Base-by-base conservation (phyloP, 2,888 invertebrate species). In the Leucozona laternaria region DNA sequence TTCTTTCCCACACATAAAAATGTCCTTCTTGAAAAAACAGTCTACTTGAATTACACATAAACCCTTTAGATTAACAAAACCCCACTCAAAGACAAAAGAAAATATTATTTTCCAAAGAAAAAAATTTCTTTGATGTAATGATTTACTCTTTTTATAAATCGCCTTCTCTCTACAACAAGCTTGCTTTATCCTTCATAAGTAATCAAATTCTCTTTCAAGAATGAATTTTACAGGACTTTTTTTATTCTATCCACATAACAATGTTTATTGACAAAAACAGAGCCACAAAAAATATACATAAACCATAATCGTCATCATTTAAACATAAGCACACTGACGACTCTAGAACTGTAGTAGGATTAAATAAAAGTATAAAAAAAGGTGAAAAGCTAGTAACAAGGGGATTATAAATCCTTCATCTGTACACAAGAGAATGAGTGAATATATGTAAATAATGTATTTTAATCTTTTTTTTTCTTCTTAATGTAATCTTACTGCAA, bases 261-360 rank as follows among this genome's bases (percentile, higher is more conserved):
- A 57, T 34, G 17, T 40, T 40, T 40, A 40, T 60, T 60, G 60
- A 40, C 34, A 60, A 60, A 31, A 55, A 31, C 31, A 25, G 25
- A 31, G 10, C 55, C 55, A 55, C 8, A n/a, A 10, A 28, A 64
- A 64, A 64, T 31, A 17, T 64, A 64, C 64, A 64, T 28, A 60
- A 60, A 22, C 58, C 37, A 60, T 25, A 20, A 17, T 25, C 25
- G 25, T 43, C 64, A 66, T 48, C 15, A 48, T 66, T 28, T 31
- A 48, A 66, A 34, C 13, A 64, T 22, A 66, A 66, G 64, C 17
- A 64, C 6, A 8, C 40, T 60, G 40, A 60, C 22, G 60, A 60
- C 22, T 17, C 22, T 20, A 40, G 22, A 60, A 40, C 31, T 34
- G 22, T 17, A 62, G 37, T 45, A 45, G 15, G 45, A 31, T 43